Evolutionary conservation across 1,140 invertebrate genomes (phyloP), one percentile per base, ranked within the genome.

Genomic region (Nasonia vitripennis): DNA sequence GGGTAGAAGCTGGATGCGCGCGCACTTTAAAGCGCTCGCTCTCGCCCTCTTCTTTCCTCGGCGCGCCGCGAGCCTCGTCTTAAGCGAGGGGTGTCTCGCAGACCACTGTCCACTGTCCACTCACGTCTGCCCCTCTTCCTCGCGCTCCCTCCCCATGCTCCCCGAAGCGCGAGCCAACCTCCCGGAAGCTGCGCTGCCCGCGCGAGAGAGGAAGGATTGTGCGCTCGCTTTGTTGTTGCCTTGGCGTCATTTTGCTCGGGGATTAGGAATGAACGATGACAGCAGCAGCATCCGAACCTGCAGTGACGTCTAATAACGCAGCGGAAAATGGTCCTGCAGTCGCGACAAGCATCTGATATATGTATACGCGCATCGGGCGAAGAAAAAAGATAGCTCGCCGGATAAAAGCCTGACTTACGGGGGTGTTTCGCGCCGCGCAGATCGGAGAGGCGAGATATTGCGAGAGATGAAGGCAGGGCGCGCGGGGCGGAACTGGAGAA

Each of bases 51-150:
- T 81, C 81, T 67, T 67, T 77, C 55, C 12, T 68, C 37, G 51
- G 7, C 55, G 55, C 55, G 55, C 1, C 55, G 55, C 1, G 55
- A 6, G 51, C 51, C 17, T 23, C 48, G 48, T 78, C 77, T 55
- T 55, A 23, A 4, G 34, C 45, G 70, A 62, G 77, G 86, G 82
- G 87, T 81, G 78, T 83, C 78, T 86, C 86, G 82, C 87, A 85
- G 88, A 89, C 89, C 89, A 88, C 89, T 90, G 89, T 91, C 89
- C 89, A 88, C 89, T 90, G 89, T 91, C 90, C 89, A 90, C 86
- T 87, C 83, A 48, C 82, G 51, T 37, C 81, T 79, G 62, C 34
- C 55, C 68, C 81, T 86, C 86, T 86, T 68, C 78, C 71, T 83
- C 77, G 17, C 48, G 10, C 10, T 62, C 51, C 20, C 74, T 27